phyloP scores from a whole-genome alignment of 2,797 vertebrate species.

The Dromococcyx pavoninus region DNA sequence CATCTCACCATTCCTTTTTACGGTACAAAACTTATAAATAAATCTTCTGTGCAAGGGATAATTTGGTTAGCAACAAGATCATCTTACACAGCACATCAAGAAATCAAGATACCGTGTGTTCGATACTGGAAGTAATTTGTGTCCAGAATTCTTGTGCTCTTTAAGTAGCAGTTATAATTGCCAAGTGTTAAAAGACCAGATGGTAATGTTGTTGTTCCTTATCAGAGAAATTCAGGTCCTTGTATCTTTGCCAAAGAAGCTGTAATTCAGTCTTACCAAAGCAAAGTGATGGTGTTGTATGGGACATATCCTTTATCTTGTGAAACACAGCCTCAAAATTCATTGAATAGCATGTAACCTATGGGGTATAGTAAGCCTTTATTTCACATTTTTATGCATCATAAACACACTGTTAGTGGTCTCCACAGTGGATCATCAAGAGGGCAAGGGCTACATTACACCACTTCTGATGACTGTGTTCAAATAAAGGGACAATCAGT shows the following conservation, averaged over 20 bases:
- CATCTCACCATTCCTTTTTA: background rate
- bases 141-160: background rate
- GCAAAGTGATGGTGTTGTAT: background rate
- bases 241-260: background rate
- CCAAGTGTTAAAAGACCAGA: background rate
- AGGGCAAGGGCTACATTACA: background rate
- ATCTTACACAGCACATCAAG: background rate
- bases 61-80: background rate
- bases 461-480: background rate
- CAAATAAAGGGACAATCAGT: background rate
- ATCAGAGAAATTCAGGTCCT: background rate
- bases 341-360: background rate
- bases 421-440: background rate
- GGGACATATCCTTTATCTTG: background rate
- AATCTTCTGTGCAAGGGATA: background rate
- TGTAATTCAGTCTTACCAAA: background rate
- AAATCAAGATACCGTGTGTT: background rate
- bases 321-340: background rate
- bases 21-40: background rate
- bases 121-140: background rate
- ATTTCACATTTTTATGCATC: background rate
- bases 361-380: background rate
- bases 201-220: background rate
- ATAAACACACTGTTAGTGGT: background rate
- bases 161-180: background rate